These are phyloP conservation scores for Labeo catla DNA, from an alignment of 2,113 vertebrate species.

Conservation along the genomic window DNA sequence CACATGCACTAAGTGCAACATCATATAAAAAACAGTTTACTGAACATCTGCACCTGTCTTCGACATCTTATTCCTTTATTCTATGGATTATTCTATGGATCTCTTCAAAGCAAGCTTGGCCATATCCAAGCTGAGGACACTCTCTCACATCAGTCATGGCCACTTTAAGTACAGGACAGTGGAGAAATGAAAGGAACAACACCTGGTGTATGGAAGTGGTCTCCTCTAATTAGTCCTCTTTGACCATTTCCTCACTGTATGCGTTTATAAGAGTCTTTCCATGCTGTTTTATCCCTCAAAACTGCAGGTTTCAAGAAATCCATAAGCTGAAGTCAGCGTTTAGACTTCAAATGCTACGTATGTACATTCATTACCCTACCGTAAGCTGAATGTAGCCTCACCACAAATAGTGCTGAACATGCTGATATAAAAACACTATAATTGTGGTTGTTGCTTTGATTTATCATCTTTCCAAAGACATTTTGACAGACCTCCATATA, in stretches of 20 bases:
- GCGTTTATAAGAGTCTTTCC: not conserved
- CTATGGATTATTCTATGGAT: too few relatives aligned
- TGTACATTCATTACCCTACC: not conserved
- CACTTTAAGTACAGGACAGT: conserved; percentile 3
- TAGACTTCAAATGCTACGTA: not conserved
- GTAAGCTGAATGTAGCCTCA: not conserved
- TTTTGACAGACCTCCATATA: conserved; percentile 15
- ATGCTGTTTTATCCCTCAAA: not conserved
- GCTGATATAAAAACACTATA: not conserved
- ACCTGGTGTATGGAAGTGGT: conserved; percentile 23
- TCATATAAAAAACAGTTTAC: not conserved
- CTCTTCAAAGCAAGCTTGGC: conserved; percentile 10
- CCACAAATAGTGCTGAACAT: not conserved
- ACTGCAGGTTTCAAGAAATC: not conserved
- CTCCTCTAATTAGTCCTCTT: not conserved
- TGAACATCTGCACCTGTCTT: not conserved
- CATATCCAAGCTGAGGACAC: conserved; percentile 6
- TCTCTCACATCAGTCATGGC: not conserved
- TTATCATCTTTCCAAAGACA: not conserved
- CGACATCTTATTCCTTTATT: conserved; percentile 3
- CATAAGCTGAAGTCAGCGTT: not conserved
- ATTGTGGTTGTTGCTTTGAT: not conserved
- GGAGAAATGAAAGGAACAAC: not conserved
- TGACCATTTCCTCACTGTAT: not conserved
- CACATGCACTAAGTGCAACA: conserved; percentile 11